phyloP scores from a whole-genome alignment of 2,113 vertebrate genomes.

The Jaculus jaculus region DNA sequence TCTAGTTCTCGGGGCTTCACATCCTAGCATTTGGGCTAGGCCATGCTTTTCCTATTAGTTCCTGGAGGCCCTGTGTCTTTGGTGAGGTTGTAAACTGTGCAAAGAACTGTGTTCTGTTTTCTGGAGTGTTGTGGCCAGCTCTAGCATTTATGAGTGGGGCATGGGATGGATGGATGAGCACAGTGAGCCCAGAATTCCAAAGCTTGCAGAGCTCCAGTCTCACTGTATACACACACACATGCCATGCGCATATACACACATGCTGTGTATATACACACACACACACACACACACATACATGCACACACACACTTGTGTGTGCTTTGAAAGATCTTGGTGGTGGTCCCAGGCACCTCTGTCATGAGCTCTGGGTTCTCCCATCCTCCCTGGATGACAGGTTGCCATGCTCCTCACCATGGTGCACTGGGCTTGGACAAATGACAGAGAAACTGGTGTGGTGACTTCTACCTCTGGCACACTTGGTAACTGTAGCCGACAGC shows the following conservation, averaged over 20 bases:
- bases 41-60: not conserved
- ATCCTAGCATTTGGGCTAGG: not conserved
- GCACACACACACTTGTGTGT: too few species aligned
- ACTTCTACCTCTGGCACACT: not conserved
- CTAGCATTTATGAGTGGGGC: not conserved
- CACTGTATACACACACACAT: too few species aligned
- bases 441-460: fast-evolving
- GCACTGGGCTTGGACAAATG: too few species aligned
- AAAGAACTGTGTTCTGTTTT: not conserved
- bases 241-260: too few species aligned
- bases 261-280: too few species aligned
- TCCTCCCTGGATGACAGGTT: fast-evolving
- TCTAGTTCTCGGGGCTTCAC: not conserved
- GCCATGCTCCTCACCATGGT: fast-evolving
- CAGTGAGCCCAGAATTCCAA: not conserved
- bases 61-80: not conserved
- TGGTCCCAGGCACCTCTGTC: not conserved
- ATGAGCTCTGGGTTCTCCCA: not conserved
- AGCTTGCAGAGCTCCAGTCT: too few species aligned
- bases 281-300: too few species aligned
- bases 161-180: fast-evolving
- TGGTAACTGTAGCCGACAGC: too few species aligned
- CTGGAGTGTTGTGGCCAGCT: not conserved
- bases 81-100: too few species aligned
- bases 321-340: not conserved